phyloP scores from a whole-genome alignment of 2,888 invertebrate genomes.

The Volucella inflata region DNA sequence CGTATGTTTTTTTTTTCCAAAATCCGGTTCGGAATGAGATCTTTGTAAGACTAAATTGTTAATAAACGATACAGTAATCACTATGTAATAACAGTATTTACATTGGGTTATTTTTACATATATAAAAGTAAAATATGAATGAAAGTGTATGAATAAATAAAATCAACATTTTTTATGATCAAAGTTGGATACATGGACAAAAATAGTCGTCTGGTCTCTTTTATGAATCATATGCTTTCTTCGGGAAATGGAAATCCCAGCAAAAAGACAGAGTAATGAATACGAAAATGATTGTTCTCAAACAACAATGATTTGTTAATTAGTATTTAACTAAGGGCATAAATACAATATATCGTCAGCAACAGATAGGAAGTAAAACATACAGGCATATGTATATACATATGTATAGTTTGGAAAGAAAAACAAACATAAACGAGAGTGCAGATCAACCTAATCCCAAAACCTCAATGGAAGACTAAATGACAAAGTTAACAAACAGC shows the following conservation, averaged over 20 bases:
- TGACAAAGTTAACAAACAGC: conserved; percentile 62
- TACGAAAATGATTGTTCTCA: conserved; percentile 24
- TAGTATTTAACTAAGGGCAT: conserved; percentile 61
- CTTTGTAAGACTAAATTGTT: too few species aligned
- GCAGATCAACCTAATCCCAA: conserved; percentile 58
- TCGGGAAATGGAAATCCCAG: conserved; percentile 68
- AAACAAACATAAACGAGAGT: conserved; percentile 68
- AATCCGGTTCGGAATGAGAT: too few species aligned
- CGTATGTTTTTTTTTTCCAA: too few species aligned
- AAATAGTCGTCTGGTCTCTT: too few species aligned
- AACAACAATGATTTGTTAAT: conserved; percentile 66
- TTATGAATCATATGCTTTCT: conserved; percentile 27
- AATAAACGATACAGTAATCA: too few species aligned
- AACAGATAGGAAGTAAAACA: conserved; percentile 17
- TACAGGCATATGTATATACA: neutral
- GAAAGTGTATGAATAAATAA: too few species aligned
- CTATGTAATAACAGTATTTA: too few species aligned
- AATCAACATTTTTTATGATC: too few species aligned
- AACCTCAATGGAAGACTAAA: conserved; percentile 59
- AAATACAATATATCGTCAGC: conserved; percentile 33
- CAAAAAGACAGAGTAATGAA: conserved; percentile 51
- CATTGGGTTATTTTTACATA: too few species aligned
- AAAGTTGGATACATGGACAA: too few species aligned
- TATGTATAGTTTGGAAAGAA: conserved; percentile 3
- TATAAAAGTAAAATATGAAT: too few species aligned